These are phyloP conservation scores for Eupithecia centaureata DNA, from an alignment of 2,888 invertebrate genomes.

Conservation along the genomic window DNA sequence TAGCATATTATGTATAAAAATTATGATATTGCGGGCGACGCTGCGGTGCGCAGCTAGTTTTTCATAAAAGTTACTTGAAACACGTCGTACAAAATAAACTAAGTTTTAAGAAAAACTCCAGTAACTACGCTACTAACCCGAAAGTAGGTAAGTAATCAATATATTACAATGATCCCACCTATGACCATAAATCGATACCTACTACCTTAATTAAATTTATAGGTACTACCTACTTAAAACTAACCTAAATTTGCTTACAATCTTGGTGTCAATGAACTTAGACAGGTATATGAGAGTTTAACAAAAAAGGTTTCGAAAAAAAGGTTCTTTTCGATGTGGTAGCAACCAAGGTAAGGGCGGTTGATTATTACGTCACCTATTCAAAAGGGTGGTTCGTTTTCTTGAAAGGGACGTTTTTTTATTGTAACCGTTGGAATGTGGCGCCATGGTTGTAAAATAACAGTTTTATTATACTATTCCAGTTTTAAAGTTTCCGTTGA, in stretches of 20 bases:
- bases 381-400: slow-evolving; percentile 6
- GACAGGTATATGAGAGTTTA: slow-evolving; percentile 6
- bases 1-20: too few relatives aligned
- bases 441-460: slow-evolving; percentile 6
- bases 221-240: too few relatives aligned
- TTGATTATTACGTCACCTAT: slow-evolving; percentile 19
- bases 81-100: too few relatives aligned
- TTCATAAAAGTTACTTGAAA: too few relatives aligned
- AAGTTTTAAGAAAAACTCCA: too few relatives aligned
- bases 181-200: too few relatives aligned
- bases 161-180: too few relatives aligned
- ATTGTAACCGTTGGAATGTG: not conserved
- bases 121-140: too few relatives aligned
- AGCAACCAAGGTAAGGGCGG: slow-evolving; percentile 16
- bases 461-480: not conserved
- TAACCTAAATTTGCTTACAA: not conserved
- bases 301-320: slow-evolving; percentile 9
- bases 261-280: slow-evolving; percentile 9
- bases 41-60: too few relatives aligned
- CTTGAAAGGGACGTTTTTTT: slow-evolving; percentile 5
- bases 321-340: slow-evolving; percentile 3
- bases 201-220: too few relatives aligned
- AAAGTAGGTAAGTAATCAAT: too few relatives aligned
- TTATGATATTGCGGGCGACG: too few relatives aligned
- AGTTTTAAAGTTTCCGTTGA: not conserved